These are phyloP conservation scores for Shargacucullia verbasci DNA, from an alignment of 2,888 invertebrate genomes.

Conservation along the genomic window DNA sequence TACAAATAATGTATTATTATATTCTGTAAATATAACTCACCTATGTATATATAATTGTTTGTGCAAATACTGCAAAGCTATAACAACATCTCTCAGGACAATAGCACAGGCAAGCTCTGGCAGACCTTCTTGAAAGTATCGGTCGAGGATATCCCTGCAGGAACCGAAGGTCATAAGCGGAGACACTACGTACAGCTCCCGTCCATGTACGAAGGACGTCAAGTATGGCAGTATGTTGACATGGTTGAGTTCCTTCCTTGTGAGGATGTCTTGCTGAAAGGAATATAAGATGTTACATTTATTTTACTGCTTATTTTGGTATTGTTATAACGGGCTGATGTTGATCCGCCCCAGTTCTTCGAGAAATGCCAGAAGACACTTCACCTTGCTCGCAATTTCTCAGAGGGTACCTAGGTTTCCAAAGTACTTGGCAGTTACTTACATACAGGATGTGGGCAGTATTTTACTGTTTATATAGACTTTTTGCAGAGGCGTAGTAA, in stretches of 20 bases:
- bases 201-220: conserved; percentile 93
- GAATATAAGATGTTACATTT: not conserved
- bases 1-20: too few species aligned
- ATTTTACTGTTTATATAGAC: too few species aligned
- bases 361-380: too few species aligned
- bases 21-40: conserved; percentile 74
- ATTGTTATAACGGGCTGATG: too few species aligned
- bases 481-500: too few species aligned
- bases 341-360: too few species aligned
- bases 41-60: conserved; percentile 95
- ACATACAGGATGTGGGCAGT: too few species aligned
- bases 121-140: conserved; percentile 93
- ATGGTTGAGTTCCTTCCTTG: conserved; percentile 94
- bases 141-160: conserved; percentile 93
- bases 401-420: too few species aligned
- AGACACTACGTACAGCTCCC: conserved; percentile 93
- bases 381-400: too few species aligned
- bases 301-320: too few species aligned
- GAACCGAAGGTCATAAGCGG: conserved; percentile 96
- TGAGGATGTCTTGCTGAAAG: conserved; percentile 93
- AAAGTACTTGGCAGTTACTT: too few species aligned
- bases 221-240: conserved; percentile 93
- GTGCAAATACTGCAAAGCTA: conserved; percentile 95
- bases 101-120: conserved; percentile 94
- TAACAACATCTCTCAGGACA: conserved; percentile 93